Conservation (phyloP, 2,113 vertebrate genomes). For the Dasyornis broadbenti region DNA sequence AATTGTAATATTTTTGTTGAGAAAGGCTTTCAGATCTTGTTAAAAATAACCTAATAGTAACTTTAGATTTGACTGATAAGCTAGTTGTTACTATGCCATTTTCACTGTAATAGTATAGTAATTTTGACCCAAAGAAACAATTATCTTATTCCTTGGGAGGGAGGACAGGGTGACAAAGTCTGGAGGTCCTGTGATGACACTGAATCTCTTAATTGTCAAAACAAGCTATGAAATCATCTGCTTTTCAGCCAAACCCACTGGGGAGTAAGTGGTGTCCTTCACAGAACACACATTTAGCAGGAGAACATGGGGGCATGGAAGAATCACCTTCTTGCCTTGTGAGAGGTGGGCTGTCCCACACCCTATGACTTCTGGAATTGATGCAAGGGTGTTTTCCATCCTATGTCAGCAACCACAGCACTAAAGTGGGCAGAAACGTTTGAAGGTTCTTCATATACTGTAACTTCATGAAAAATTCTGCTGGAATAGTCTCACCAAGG, state of each 20-base stretch:
- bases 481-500: not conserved
- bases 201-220: not conserved
- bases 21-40: not conserved
- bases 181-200: not conserved
- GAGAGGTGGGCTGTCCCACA: not conserved
- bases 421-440: not conserved
- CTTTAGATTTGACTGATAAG: not conserved
- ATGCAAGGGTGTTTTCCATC: not conserved
- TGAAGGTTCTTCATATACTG: not conserved
- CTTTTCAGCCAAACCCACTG: not conserved
- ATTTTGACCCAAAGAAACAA: not conserved
- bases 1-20: not conserved
- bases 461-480: not conserved
- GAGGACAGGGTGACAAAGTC: not conserved
- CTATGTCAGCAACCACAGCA: not conserved
- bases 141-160: not conserved
- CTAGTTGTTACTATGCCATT: not conserved
- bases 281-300: not conserved
- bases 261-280: not conserved
- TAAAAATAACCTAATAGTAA: not conserved
- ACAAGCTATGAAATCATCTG: not conserved
- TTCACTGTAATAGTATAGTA: not conserved
- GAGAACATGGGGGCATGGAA: not conserved
- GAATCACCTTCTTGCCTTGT: not conserved
- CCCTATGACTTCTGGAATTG: not conserved